These are phyloP conservation scores for Sarcophaga peregrina DNA, from an alignment of 1,140 invertebrate species.

Conservation along the genomic window DNA sequence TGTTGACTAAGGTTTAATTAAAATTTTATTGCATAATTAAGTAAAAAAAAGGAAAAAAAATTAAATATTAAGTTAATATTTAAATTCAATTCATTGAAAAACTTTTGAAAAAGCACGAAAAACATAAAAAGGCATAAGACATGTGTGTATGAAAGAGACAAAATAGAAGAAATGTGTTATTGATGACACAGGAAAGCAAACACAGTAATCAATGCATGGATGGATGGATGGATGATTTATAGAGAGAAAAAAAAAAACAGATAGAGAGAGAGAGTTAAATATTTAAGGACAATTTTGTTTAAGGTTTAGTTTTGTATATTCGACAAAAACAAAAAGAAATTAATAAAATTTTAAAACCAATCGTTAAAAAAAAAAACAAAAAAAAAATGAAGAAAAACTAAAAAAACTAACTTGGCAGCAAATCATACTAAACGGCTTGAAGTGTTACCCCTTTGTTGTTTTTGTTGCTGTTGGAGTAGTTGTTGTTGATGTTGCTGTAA, in stretches of 20 bases:
- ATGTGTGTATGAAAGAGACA: neutral
- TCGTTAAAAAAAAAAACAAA: neutral
- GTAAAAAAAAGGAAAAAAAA: too few relatives aligned
- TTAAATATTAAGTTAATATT: too few relatives aligned
- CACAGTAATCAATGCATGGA: neutral
- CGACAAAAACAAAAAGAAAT: neutral
- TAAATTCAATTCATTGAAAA: neutral
- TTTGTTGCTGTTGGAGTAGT: constrained; percentile 45
- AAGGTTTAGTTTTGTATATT: neutral
- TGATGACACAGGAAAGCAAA: constrained; percentile 14
- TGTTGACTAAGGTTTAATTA: neutral
- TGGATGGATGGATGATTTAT: too few relatives aligned
- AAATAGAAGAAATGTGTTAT: neutral
- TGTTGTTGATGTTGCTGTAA: constrained; percentile 46
- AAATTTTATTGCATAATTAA: too few relatives aligned
- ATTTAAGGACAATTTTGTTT: neutral
- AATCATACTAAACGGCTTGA: constrained; percentile 49
- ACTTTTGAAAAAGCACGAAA: neutral
- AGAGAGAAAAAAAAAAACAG: neutral
- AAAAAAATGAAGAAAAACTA: neutral
- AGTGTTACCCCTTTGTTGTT: constrained; percentile 50
- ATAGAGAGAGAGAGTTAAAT: neutral
- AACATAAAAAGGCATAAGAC: neutral
- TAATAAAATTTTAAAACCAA: constrained; percentile 13
- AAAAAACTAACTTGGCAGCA: constrained; percentile 46